phyloP scores from a whole-genome alignment of 2,888 invertebrate species.

The Agonopterix arenella region DNA sequence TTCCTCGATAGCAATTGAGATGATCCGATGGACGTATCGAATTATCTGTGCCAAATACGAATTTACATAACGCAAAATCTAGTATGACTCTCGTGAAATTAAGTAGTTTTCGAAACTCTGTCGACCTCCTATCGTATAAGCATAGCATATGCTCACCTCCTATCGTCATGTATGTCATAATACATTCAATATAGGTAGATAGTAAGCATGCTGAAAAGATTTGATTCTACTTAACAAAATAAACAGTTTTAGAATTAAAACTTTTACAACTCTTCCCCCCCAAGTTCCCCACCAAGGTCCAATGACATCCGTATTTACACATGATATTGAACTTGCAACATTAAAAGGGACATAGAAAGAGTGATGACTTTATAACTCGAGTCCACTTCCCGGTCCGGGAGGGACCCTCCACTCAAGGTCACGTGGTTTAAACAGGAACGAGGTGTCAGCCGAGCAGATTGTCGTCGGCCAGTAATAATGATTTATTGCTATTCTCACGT shows the following conservation, averaged over 20 bases:
- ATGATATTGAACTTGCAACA: constrained; percentile 35
- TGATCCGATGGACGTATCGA: constrained; percentile 40
- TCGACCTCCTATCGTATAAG: no score
- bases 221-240: no score
- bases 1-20: constrained; percentile 51
- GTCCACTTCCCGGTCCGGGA: constrained; percentile 51
- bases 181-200: no score
- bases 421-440: constrained; percentile 49
- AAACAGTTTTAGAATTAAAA: no score
- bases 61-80: not conserved
- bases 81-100: no score
- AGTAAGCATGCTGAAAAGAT: no score
- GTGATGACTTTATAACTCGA: constrained; percentile 52
- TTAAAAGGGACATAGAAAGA: constrained; percentile 37
- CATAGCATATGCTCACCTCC: no score
- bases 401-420: constrained; percentile 45
- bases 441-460: constrained; percentile 47
- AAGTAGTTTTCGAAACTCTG: no score
- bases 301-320: not conserved
- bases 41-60: constrained; percentile 26
- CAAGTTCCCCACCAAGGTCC: no score
- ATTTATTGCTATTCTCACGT: constrained; percentile 52
- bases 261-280: no score
- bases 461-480: constrained; percentile 61
- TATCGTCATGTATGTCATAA: no score